phyloP scores from a whole-genome alignment of 2,888 invertebrate species.

The Limenitis camilla region DNA sequence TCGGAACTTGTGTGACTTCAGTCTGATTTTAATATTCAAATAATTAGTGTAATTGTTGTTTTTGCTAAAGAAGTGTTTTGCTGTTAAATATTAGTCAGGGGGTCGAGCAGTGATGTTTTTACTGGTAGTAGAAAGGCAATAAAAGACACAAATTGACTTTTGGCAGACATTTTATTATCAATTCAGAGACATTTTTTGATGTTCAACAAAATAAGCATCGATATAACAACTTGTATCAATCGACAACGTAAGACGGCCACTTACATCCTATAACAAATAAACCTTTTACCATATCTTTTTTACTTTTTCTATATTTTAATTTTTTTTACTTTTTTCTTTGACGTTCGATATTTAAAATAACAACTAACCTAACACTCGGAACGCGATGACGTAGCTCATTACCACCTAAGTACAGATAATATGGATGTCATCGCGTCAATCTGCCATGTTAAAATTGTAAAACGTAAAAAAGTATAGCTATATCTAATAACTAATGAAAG shows the following conservation, averaged over 20 bases:
- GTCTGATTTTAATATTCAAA: too few relatives aligned
- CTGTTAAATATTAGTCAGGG: too few relatives aligned
- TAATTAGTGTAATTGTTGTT: too few relatives aligned
- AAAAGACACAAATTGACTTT: slow-evolving; percentile 13
- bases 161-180: slow-evolving; percentile 26
- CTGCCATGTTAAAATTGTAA: slow-evolving; percentile 21
- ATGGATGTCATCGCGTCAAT: slow-evolving; percentile 15
- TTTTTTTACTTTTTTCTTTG: slow-evolving; percentile 48
- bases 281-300: too few relatives aligned
- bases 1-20: too few relatives aligned
- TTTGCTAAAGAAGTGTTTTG: too few relatives aligned
- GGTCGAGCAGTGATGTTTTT: too few relatives aligned
- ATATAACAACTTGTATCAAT: slow-evolving; percentile 28
- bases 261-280: slow-evolving; percentile 28
- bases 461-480: slow-evolving; percentile 20
- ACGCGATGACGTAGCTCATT: not conserved
- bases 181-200: slow-evolving; percentile 21
- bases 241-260: slow-evolving; percentile 28
- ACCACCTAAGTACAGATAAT: slow-evolving; percentile 13
- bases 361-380: slow-evolving; percentile 9
- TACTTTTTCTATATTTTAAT: slow-evolving; percentile 42
- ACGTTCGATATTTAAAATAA: slow-evolving; percentile 21
- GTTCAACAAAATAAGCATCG: slow-evolving; percentile 26
- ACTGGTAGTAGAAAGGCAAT: not conserved
- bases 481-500: slow-evolving; percentile 15